Conservation (phyloP, 1,140 invertebrate species). For the Parasteatoda tepidariorum region DNA sequence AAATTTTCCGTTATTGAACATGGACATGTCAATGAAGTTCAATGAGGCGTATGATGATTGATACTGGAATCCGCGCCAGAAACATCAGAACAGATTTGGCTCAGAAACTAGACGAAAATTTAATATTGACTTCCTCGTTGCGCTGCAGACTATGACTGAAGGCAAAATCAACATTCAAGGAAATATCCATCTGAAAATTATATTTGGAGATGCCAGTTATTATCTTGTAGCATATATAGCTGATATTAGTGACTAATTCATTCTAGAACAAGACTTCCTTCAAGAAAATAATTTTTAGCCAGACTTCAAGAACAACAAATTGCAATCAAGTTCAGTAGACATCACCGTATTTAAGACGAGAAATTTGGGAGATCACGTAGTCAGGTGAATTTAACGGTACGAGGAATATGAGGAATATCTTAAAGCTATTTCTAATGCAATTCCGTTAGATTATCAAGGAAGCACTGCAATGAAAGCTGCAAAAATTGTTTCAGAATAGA, state of each 20-base stretch:
- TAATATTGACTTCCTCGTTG: too few species aligned
- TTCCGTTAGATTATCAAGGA: not conserved
- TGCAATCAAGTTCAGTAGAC: not conserved
- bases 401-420: slow-evolving; percentile 1
- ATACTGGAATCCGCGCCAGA: too few species aligned
- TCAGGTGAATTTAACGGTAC: not conserved
- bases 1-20: too few species aligned
- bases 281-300: not conserved
- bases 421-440: not conserved
- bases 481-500: not conserved
- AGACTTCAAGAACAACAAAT: not conserved
- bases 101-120: too few species aligned
- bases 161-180: not conserved
- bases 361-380: not conserved
- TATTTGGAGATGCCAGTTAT: not conserved
- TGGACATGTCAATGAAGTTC: too few species aligned
- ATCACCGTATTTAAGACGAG: not conserved
- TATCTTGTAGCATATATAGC: not conserved
- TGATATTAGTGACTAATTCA: not conserved
- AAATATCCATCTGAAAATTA: not conserved
- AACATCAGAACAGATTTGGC: too few species aligned
- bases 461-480: not conserved
- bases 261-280: not conserved
- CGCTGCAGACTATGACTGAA: too few species aligned
- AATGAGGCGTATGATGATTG: too few species aligned